Evolutionary conservation across 1,140 invertebrate species (phyloP).

Genomic region (Drosophila tristis): DNA sequence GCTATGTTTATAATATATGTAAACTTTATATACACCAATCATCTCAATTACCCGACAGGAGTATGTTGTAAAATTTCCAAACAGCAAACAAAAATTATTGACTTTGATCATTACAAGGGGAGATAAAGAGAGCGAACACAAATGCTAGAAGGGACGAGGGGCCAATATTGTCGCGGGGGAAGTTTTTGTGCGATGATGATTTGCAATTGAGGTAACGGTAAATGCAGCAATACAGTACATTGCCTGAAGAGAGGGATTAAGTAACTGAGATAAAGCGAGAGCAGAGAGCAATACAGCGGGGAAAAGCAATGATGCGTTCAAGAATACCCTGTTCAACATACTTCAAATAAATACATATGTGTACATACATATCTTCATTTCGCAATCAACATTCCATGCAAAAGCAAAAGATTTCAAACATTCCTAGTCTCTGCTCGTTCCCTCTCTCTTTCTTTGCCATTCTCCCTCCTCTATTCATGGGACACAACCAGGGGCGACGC

Average conservation of each 20-base stretch:
- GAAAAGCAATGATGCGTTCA: too few relatives aligned
- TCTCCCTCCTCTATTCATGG: slow-evolving; percentile 18
- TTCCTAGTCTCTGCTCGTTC: slow-evolving; percentile 8
- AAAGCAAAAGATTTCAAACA: slow-evolving; percentile 28
- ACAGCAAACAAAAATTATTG: too few relatives aligned
- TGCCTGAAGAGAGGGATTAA: background rate
- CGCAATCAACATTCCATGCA: slow-evolving; percentile 6
- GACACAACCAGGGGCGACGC: slow-evolving; percentile 26
- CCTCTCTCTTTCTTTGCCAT: background rate
- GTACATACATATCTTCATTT: background rate
- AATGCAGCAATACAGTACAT: background rate
- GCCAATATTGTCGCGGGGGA: slow-evolving; percentile 49
- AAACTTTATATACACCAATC: too few relatives aligned
- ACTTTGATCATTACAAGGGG: slow-evolving; percentile 63
- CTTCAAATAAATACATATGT: background rate
- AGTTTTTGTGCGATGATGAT: slow-evolving; percentile 20
- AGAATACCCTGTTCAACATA: too few relatives aligned
- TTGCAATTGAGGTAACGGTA: background rate
- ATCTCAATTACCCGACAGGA: too few relatives aligned
- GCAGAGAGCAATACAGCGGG: background rate
- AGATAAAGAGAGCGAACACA: slow-evolving; percentile 51
- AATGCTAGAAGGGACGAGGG: background rate
- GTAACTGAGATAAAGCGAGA: background rate
- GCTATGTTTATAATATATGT: too few relatives aligned
- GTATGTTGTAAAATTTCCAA: slow-evolving; percentile 4